Base-by-base conservation (phyloP, 1,140 invertebrate genomes). In the Lordiphosa clarofinis region DNA sequence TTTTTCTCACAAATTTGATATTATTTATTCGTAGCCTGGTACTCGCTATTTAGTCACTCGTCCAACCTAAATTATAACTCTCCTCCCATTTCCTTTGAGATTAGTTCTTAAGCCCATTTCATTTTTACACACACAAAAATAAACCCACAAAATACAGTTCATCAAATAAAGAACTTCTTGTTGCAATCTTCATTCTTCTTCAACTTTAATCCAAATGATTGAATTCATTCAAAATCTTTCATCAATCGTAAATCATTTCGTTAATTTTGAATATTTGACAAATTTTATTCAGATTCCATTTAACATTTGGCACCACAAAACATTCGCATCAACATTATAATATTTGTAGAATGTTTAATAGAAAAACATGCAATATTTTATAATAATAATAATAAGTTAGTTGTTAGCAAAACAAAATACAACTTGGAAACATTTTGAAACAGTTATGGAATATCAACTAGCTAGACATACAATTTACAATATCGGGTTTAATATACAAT, bases 401-500 rank as follows among this genome's bases (percentile, higher is more conserved):
- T 50, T 24, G 62, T 73, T 62, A 73, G 60, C 71, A 60, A 62
- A 52, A 69, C 63, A 64, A 48, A 53, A 31, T 35, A 35, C 35
- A 56, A 47, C 39, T 60, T 65, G 39, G 42, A 78, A 81, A 71
- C 61, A 72, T 53, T 75, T 48, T 57, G 54, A 75, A 72, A 72
- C 61, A 72, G 57, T 60, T 12, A 24, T 24, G 21, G 7, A 75
- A 37, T 65, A 66, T 61, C 43, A 62, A 56, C 61, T 75, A 79
- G 57, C 56, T 78, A 79, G 56, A 75, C 50, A 57, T 68, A 79
- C 42, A 52, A 55, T 31, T 69, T 66, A 71, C 55, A 81, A 82
- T 81, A 81, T 81, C 50, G 37, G 69, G 70, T 66, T 72, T 81
- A 75, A 82, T 66, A 82, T 71, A 75, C 71, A 82, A 67, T 76